Evolutionary conservation across 2,797 vertebrate species (phyloP).

Genomic region (Setipinna tenuifilis): DNA sequence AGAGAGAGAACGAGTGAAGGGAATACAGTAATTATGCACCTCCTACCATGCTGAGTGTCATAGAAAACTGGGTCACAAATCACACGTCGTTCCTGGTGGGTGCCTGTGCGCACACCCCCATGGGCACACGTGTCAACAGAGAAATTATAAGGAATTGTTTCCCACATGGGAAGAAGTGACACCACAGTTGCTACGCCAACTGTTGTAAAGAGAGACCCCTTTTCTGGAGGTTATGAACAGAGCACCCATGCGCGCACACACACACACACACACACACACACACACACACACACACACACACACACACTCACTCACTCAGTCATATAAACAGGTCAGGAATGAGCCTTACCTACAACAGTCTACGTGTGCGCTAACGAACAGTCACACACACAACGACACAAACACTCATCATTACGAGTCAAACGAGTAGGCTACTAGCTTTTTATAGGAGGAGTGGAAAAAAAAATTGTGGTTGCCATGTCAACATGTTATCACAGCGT

Average conservation of each 20-base stretch:
- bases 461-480: neutral
- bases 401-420: neutral
- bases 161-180: neutral
- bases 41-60: neutral
- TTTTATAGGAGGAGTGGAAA: neutral
- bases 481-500: neutral
- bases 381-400: no score
- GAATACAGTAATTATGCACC: neutral
- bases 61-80: constrained; percentile 15
- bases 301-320: neutral
- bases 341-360: neutral
- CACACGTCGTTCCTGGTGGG: neutral
- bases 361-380: neutral
- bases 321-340: neutral
- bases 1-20: neutral
- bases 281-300: constrained; percentile 23
- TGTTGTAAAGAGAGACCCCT: neutral
- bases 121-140: neutral
- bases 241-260: neutral
- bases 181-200: neutral
- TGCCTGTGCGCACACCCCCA: neutral
- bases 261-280: constrained; percentile 2
- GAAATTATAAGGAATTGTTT: constrained; percentile 10
- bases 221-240: neutral
- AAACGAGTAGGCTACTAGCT: neutral